A percentile compares a stretch with the other conserved stretches of the same genome.
Evolutionary conservation across 2,113 vertebrate species (phyloP).

Genomic region (Mus spicilegus): DNA sequence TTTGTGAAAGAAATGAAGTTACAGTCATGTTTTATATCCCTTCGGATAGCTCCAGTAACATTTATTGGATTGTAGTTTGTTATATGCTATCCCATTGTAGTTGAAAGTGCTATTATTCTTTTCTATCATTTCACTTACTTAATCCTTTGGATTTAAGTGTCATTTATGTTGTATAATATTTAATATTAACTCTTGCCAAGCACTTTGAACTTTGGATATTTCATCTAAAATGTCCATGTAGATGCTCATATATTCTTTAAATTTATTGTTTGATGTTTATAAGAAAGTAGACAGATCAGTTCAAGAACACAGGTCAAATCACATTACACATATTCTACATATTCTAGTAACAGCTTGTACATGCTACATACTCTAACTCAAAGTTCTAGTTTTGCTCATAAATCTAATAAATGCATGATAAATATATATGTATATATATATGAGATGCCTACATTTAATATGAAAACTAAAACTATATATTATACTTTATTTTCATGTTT

Average conservation of each 20-base stretch:
- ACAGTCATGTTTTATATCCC: not conserved
- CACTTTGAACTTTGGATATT: conserved; percentile 27
- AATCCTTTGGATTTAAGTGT: not conserved
- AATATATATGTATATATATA: not conserved
- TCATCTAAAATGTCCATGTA: not conserved
- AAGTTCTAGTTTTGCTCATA: conserved; percentile 16
- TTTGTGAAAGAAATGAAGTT: not conserved
- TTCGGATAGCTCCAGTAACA: not conserved
- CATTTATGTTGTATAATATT: not conserved
- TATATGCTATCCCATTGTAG: not conserved
- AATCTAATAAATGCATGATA: not conserved
- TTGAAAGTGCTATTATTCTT: not conserved
- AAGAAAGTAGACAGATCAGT: not conserved
- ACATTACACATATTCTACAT: not conserved
- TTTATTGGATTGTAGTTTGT: not conserved
- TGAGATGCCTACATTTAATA: not conserved
- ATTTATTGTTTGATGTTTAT: not conserved
- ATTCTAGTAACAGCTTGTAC: not conserved
- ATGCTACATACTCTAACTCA: not conserved
- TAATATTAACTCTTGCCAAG: not conserved
- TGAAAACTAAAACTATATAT: conserved; percentile 7
- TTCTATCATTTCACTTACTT: not conserved
- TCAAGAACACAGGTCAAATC: not conserved
- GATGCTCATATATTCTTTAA: not conserved
- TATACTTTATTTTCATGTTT: conserved; percentile 17